Base-by-base conservation (phyloP, 2,888 invertebrate species). In the Idaea dimidiata region DNA sequence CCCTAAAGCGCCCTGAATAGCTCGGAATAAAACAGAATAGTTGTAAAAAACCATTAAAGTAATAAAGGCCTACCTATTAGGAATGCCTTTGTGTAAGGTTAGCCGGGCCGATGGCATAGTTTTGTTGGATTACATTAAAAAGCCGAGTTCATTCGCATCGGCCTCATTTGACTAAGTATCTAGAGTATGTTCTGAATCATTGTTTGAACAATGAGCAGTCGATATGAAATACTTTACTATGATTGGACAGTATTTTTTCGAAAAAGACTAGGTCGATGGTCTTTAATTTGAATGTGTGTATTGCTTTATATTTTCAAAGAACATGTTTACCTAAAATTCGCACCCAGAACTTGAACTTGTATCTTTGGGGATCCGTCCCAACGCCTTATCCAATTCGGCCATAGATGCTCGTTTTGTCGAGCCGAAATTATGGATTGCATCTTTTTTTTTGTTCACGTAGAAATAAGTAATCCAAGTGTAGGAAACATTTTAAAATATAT, bases 111-210 rank as follows among this genome's bases (percentile, higher is more conserved):
- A 87, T 80, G 90, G 85, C 91, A 91, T 79, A 89, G 75, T 88
- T 89, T 67, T 80, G 79, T 86, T 86, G 81, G 84, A 82, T 89
- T 89, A 87, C 88, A 90, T 87, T 88, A 85, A 84, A 87, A 81
- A 64, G 77, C 10, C 59, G 86, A 89, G 91, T 91, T 91, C 91
- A 88, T 91, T 91, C 88, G 91, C 91, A 82, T 84, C 83, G 83
- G 72, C 80, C 81, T 80, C 85, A 87, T 83, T 88, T 87, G 80
- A 82, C 43, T 78, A 75, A 83, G 79, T 81, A 89, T 87, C 84
- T 88, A 86, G 85, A 88, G 86, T 86, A 85, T 73, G 69, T 73
- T 78, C 82, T 86, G 84, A 88, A 84, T 86, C 84, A 87, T 83
- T 84, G 81, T 79, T 75, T 75, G 77, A 83, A 87, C 86, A 88